Evolutionary conservation across 1,140 invertebrate species (phyloP).

Genomic region (Argopecten irradians): DNA sequence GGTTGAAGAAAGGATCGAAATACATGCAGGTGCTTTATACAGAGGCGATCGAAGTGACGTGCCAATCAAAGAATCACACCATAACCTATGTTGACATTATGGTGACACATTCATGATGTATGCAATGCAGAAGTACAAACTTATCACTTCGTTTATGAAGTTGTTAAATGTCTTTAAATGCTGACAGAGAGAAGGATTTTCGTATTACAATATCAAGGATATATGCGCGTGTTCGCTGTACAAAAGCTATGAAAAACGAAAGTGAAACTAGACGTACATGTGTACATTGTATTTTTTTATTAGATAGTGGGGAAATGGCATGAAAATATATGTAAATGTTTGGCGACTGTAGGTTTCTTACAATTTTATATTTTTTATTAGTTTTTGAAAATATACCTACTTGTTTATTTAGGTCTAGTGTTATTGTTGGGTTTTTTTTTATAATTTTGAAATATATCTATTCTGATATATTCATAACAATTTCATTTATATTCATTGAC

Average conservation of each 20-base stretch:
- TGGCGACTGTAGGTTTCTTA: too few species aligned
- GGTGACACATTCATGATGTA: not conserved
- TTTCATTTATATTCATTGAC: too few species aligned
- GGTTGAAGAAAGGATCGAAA: not conserved
- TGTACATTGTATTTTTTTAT: too few species aligned
- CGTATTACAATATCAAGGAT: not conserved
- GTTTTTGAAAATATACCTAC: too few species aligned
- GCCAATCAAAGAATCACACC: too few species aligned
- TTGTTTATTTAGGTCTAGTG: too few species aligned
- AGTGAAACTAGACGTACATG: constrained; percentile 13
- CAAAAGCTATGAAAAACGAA: not conserved
- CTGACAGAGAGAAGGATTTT: not conserved
- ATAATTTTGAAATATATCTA: too few species aligned
- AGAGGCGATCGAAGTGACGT: not conserved
- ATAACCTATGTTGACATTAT: not conserved
- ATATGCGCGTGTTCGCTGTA: not conserved
- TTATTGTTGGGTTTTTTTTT: too few species aligned
- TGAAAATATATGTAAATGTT: too few species aligned
- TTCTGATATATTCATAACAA: too few species aligned
- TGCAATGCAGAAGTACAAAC: not conserved
- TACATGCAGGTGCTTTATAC: not conserved
- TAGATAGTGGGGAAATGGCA: too few species aligned
- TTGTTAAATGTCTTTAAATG: not conserved
- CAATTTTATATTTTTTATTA: too few species aligned
- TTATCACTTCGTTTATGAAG: not conserved